These are phyloP conservation scores for Indicator indicator DNA, from an alignment of 2,113 vertebrate species.

Conservation along the genomic window DNA sequence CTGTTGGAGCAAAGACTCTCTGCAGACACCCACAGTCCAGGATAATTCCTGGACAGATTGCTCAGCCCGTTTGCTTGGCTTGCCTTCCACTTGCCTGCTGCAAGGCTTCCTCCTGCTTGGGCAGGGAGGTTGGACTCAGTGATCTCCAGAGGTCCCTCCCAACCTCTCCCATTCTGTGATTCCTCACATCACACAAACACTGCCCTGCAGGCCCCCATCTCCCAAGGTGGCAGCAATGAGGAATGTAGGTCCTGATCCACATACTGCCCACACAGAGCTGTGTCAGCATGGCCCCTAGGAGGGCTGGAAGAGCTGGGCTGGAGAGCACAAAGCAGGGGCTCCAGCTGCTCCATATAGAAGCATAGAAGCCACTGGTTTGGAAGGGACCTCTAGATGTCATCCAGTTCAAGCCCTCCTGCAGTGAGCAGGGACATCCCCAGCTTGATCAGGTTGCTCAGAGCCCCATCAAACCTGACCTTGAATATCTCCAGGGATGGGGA, in stretches of 20 bases:
- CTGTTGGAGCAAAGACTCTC: not conserved
- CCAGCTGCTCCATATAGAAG: not conserved
- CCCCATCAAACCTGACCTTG: no score
- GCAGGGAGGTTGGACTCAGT: no score
- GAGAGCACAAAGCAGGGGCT: not conserved
- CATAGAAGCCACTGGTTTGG: no score
- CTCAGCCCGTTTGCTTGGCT: not conserved
- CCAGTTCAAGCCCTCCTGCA: no score
- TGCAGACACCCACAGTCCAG: not conserved
- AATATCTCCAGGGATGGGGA: no score
- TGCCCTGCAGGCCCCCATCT: not conserved
- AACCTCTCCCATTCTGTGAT: no score
- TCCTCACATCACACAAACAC: not conserved
- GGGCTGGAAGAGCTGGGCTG: not conserved
- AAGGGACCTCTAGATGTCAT: no score
- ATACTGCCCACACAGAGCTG: not conserved
- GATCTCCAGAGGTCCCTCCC: no score
- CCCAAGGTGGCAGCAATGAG: rapidly evolving
- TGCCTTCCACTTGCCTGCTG: not conserved
- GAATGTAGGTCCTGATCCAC: not conserved
- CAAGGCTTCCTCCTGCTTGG: not conserved
- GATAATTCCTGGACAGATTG: not conserved
- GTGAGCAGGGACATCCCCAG: no score
- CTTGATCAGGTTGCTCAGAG: no score
- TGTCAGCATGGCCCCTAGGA: not conserved